Base-by-base conservation (phyloP, 2,888 invertebrate genomes). In the Baccha elongata region DNA sequence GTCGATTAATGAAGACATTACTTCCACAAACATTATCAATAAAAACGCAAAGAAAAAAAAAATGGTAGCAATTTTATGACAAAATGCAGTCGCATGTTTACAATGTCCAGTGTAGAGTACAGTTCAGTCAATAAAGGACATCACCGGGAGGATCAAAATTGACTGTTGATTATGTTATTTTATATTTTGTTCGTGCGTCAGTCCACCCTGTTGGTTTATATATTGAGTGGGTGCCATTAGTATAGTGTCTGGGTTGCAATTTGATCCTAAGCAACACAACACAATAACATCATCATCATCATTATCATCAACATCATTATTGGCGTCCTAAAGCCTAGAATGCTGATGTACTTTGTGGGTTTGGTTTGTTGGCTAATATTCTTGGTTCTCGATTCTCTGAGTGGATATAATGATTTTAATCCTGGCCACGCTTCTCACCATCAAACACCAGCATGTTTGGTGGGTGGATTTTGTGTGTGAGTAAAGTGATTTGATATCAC, bases 271-370 rank as follows among this genome's bases (percentile, higher is more conserved):
- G 76, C 65, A 67, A 65, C 52, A 44, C 6, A 68, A 42, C 50
- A 32, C 29, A 53, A 35, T 19, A 53, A 8, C 37, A 37, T 21
- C 55, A 13, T 35, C 53, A 17, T 21, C 55, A 10, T 35, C 35
- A 50, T 64, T 74, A 52, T 65, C 58, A 46, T 52, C 69, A 55
- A 50, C 67, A 60, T 62, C 40, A 53, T 79, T 60, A 68, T 55
- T 62, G 76, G 78, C 72, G 62, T 68, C 72, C 68, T 78, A 72
- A 78, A 67, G 67, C 78, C 76, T 72, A 35, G 67, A 78, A 78
- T 72, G 26, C 37, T 52, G 58, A 50, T 40, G 46, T 26, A 40
- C 40, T 73, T 23, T 52, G 79, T 79, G 73, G 67, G 17, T 32
- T 26, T 37, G 46, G 35, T 32, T 17, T 37, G 23, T 21, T 19